These are phyloP conservation scores for Heliconius ethilla DNA, from an alignment of 2,888 invertebrate species.

Conservation along the genomic window DNA sequence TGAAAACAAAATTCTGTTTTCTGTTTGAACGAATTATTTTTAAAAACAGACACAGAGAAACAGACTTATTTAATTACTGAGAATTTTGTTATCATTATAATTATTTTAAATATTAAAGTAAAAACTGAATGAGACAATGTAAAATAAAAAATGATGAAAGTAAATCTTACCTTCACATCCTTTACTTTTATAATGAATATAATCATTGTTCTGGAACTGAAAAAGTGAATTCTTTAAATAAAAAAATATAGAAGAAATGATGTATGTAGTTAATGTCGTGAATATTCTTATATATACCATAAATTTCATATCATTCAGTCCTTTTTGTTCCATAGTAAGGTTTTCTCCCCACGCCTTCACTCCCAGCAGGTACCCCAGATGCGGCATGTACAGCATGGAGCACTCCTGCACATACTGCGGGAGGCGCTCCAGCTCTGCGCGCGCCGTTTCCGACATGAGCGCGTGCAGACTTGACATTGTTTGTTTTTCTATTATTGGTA, in stretches of 20 bases:
- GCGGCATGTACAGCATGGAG: slow-evolving; percentile 86
- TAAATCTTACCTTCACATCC: slow-evolving; percentile 81
- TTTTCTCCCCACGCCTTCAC: slow-evolving; percentile 85
- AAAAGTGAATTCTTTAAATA: slow-evolving; percentile 43
- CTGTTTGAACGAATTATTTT: too few relatives aligned
- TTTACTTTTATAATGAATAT: slow-evolving; percentile 87
- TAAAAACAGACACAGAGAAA: too few relatives aligned
- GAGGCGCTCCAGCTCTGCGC: slow-evolving; percentile 85
- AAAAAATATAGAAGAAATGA: too few relatives aligned
- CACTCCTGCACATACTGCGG: slow-evolving; percentile 86
- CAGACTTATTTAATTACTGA: too few relatives aligned
- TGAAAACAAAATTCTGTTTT: too few relatives aligned
- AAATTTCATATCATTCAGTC: slow-evolving; percentile 86
- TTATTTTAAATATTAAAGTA: background rate
- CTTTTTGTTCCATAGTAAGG: slow-evolving; percentile 80
- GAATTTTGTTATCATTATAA: background rate
- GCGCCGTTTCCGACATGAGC: slow-evolving; percentile 87
- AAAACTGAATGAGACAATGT: background rate
- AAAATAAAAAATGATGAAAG: background rate
- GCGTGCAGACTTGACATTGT: slow-evolving; percentile 86
- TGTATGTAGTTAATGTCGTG: too few relatives aligned
- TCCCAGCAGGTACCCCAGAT: slow-evolving; percentile 89
- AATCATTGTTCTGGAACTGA: slow-evolving; percentile 84
- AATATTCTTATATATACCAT: slow-evolving; percentile 75
- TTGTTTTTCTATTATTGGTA: slow-evolving; percentile 82